Percentiles rank a stretch among this genome's conserved stretches.
phyloP scores from a whole-genome alignment of 2,797 vertebrate species.

The Liasis olivaceus region DNA sequence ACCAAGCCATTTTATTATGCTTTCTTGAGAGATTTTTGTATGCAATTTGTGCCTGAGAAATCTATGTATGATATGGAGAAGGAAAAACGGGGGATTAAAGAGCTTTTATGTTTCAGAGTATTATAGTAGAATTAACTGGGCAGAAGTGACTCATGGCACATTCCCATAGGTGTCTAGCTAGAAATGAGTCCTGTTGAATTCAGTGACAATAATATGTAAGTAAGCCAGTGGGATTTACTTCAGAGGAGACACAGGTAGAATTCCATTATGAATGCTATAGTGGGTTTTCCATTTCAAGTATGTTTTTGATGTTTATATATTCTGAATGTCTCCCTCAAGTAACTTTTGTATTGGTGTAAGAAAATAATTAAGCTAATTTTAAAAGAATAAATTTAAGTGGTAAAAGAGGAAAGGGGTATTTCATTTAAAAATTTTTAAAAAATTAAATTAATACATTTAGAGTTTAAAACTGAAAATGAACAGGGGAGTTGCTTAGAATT shows the following conservation, averaged over 20 bases:
- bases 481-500: background rate
- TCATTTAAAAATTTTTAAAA: conserved; percentile 17
- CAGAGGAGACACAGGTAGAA: background rate
- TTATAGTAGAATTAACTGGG: background rate
- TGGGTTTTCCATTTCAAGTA: conserved; percentile 23
- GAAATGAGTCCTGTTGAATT: background rate
- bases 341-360: background rate
- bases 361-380: conserved; percentile 39
- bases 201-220: background rate
- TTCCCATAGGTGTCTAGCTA: background rate
- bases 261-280: background rate
- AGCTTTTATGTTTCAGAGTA: background rate
- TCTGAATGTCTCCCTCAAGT: background rate
- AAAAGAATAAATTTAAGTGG: background rate
- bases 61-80: background rate
- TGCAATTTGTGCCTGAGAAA: background rate
- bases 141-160: background rate
- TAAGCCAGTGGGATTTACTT: background rate
- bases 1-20: conserved; percentile 10
- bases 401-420: background rate
- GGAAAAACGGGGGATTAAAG: background rate
- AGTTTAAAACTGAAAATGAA: conserved; percentile 5
- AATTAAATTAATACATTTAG: background rate
- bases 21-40: conserved; percentile 21
- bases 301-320: conserved; percentile 18